Evolutionary conservation across 2,888 invertebrate genomes (phyloP).

Genomic region (Acrocyrtus sp.): DNA sequence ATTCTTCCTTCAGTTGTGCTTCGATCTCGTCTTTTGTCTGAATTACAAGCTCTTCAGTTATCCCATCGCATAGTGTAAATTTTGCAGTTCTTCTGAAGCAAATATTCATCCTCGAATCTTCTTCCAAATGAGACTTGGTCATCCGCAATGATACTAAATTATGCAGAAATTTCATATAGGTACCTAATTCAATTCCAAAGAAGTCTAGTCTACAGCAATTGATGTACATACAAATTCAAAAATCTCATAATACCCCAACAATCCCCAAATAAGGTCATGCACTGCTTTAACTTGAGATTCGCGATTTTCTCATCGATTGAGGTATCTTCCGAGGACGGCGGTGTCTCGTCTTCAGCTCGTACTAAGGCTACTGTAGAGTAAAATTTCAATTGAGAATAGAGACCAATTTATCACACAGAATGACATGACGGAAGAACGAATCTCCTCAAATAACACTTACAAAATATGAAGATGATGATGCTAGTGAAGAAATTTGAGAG

Average conservation of each 20-base stretch:
- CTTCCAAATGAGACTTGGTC: constrained; percentile 7
- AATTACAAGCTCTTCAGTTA: constrained; percentile 1
- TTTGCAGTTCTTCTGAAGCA: constrained; percentile 10
- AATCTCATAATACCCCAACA: constrained; percentile 18
- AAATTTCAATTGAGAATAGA: no score
- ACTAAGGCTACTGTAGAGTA: no score
- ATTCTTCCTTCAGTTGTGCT: neutral
- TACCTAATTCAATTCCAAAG: neutral
- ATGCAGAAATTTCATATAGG: neutral
- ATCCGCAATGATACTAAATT: neutral
- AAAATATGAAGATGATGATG: no score
- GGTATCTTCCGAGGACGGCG: no score
- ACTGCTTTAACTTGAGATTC: neutral
- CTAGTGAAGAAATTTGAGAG: no score
- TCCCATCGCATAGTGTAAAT: neutral
- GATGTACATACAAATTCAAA: no score
- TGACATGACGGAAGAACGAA: no score
- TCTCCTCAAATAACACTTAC: no score
- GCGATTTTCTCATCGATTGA: no score
- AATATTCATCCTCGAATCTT: constrained; percentile 5
- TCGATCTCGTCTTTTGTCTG: constrained; percentile 10
- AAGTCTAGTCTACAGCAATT: neutral
- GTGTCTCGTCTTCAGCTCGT: no score
- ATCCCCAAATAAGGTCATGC: constrained; percentile 5
- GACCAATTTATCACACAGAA: no score